Evolutionary conservation across 2,888 invertebrate genomes (phyloP), one percentile per base, ranked within the genome.

Genomic region (Achlya flavicornis): DNA sequence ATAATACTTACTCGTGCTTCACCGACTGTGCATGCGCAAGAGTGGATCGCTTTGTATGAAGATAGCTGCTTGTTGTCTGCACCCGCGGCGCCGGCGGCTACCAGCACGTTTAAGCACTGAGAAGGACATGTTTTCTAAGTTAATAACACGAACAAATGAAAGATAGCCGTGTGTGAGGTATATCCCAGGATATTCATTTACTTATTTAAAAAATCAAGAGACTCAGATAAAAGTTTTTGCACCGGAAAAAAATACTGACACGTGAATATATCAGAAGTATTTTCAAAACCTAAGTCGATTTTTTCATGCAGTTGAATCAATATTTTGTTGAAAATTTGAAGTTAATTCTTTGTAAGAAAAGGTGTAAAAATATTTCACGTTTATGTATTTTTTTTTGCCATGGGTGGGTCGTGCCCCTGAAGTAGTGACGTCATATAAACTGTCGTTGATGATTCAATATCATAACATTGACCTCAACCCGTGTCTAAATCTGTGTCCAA

Each of bases 51-150:
- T 70, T 93, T 93, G 78, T 92, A 93, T 1, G 89, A 79, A 6
- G 93, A 80, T 16, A 91, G 81, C 78, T 93, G 90, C 74, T 94
- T 90, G 74, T 80, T 87, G 71, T 91, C 93, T 0, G 87, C 86
- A 0, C 89, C 91, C 0, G 88, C 89, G 8, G 97, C 96, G 4
- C 97, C 97, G 68, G 97, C 97, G 70, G 97, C 97, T 60, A 98
- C 97, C 80, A 98, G 84, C 67, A 97, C 95, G 81, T 97, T 97
- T 68, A 97, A 90, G 85, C 97, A 97, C 97, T 97, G 93, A 32
- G 81, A 83, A 79, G 77, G 75, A 65, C 61, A 58, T 38, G 59
- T 19, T n/a, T 12, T 46, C 4, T 10, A 46, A n/a, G 46, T 46
- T n/a, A n/a, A 46, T 46, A n/a, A n/a, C n/a, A n/a, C 0, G 26